These are phyloP conservation scores for Porites divaricata DNA, from an alignment of 92 coral and sea anemone genomes.

Conservation along the genomic window DNA sequence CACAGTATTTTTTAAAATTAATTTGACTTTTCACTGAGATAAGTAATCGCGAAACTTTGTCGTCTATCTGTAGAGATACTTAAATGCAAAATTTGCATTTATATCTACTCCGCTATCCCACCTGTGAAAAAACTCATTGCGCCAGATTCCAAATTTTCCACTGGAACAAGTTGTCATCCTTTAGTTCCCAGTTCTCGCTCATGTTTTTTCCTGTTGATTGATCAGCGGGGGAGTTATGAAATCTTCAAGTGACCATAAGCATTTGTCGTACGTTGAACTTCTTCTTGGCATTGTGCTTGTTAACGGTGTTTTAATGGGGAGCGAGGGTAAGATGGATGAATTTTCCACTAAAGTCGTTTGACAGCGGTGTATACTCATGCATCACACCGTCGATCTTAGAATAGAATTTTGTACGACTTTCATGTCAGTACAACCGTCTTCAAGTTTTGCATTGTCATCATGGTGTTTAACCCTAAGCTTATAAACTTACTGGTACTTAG, in stretches of 20 bases:
- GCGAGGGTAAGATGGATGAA: slow-evolving; percentile 31
- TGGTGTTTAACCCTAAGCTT: background rate
- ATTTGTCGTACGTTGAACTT: background rate
- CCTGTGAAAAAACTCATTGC: too few relatives aligned
- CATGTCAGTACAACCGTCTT: background rate
- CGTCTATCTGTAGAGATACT: too few relatives aligned
- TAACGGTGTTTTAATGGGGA: slow-evolving; percentile 19
- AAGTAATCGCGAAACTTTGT: too few relatives aligned
- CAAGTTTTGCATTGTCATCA: too few relatives aligned
- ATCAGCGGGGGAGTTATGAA: background rate
- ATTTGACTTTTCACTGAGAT: too few relatives aligned
- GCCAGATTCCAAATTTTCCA: background rate
- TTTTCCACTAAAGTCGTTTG: background rate
- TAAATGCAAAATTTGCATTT: too few relatives aligned
- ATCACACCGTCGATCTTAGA: too few relatives aligned
- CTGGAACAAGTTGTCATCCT: background rate
- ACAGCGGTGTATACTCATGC: background rate
- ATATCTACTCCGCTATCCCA: too few relatives aligned
- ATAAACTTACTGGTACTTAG: too few relatives aligned
- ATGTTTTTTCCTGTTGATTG: too few relatives aligned
- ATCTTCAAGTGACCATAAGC: background rate
- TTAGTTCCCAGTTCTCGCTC: slow-evolving; percentile 14
- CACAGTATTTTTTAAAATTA: too few relatives aligned
- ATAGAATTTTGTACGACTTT: background rate
- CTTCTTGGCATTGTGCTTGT: background rate